These are phyloP conservation scores for Syrrhaptes paradoxus DNA, from an alignment of 2,113 vertebrate species.

Conservation along the genomic window DNA sequence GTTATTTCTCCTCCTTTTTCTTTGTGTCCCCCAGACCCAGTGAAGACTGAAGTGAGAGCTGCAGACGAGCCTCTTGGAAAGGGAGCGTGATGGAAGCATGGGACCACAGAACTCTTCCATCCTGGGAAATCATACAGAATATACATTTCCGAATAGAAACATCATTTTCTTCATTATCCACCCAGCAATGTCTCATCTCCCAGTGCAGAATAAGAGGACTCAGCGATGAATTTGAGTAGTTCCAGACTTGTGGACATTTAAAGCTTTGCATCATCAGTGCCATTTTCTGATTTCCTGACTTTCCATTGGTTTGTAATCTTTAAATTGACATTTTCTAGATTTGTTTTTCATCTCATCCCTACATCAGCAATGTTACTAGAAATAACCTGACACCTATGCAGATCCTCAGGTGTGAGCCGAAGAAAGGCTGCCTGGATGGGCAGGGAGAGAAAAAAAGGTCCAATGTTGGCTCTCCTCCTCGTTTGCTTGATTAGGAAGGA, in stretches of 20 bases:
- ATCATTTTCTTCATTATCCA: neutral
- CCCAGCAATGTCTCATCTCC: neutral
- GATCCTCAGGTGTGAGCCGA: neutral
- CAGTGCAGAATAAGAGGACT: neutral
- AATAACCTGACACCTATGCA: neutral
- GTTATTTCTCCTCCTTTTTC: neutral
- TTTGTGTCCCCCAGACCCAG: neutral
- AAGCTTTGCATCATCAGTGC: neutral
- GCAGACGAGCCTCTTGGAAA: neutral
- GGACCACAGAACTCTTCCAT: neutral
- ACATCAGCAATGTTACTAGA: neutral
- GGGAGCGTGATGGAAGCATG: neutral
- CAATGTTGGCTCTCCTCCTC: neutral
- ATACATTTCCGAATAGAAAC: neutral
- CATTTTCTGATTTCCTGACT: neutral
- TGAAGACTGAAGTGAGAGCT: neutral
- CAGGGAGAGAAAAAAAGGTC: neutral
- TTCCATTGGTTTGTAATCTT: neutral
- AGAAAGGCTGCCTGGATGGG: neutral
- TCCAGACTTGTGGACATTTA: neutral
- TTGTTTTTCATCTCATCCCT: neutral
- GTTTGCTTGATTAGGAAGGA: neutral
- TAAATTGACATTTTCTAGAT: neutral
- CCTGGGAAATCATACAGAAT: accelerated
- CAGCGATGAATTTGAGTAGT: neutral